Evolutionary conservation across 2,113 vertebrate species (phyloP).

Genomic region (Planiliza haematocheilus): DNA sequence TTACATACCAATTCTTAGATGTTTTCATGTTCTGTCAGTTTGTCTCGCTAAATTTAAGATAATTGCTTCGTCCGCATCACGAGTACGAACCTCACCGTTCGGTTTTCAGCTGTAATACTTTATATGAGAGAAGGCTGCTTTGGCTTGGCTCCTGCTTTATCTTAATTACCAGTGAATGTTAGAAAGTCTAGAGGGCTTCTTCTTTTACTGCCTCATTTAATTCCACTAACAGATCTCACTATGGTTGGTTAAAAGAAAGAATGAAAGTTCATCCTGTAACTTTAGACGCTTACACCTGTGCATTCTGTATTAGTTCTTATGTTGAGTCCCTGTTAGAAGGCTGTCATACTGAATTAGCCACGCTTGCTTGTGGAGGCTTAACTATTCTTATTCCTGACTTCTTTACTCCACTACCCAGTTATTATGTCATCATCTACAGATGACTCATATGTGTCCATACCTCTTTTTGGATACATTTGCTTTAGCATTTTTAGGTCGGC

Average conservation of each 20-base stretch:
- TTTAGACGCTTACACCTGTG: conserved; percentile 26
- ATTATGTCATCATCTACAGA: conserved; percentile 4
- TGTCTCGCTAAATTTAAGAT: conserved; percentile 1
- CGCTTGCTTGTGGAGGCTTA: conserved; percentile 44
- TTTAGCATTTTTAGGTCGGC: no score
- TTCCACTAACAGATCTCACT: conserved; percentile 7
- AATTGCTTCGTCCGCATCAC: background rate
- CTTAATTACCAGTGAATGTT: background rate
- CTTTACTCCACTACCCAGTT: no score
- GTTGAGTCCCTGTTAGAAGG: conserved; percentile 46
- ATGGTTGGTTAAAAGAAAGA: background rate
- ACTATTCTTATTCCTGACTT: conserved; percentile 46
- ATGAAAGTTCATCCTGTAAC: background rate
- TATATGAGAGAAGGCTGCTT: no score
- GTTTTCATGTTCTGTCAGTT: conserved; percentile 6
- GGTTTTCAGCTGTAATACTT: no score
- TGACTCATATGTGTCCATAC: background rate
- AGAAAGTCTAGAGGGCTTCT: background rate
- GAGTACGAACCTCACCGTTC: no score
- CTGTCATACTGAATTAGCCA: conserved; percentile 61
- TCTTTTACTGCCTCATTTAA: conserved; percentile 1
- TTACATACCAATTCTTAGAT: background rate
- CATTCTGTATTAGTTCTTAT: conserved; percentile 16
- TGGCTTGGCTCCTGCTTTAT: background rate
- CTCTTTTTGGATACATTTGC: background rate